Percentiles rank a stretch among this genome's conserved stretches.
Conservation (phyloP, 2,888 invertebrate genomes). For the Lasioglossum leucozonium region DNA sequence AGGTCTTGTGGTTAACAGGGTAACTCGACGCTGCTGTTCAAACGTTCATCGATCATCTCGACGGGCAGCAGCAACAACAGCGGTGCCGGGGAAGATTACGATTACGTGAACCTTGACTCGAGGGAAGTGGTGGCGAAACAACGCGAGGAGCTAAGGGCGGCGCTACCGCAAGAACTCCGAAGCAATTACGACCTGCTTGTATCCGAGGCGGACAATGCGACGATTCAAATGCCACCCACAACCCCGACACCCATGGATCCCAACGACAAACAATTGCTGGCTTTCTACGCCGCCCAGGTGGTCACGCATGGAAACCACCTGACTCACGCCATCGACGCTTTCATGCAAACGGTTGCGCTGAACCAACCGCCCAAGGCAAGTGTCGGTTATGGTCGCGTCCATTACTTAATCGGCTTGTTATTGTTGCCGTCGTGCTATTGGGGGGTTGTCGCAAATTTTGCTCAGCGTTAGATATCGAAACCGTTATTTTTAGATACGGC, state of each 20-base stretch:
- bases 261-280: constrained; percentile 93
- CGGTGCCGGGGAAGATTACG: constrained; percentile 94
- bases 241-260: constrained; percentile 87
- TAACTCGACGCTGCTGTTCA: constrained; percentile 92
- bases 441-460: neutral
- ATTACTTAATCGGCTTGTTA: neutral
- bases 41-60: constrained; percentile 85
- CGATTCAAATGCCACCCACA: constrained; percentile 82
- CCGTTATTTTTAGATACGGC: neutral
- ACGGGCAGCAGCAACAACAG: constrained; percentile 84
- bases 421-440: neutral
- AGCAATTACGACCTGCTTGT: constrained; percentile 91
- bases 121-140: constrained; percentile 90
- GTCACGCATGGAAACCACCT: constrained; percentile 94
- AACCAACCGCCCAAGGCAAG: constrained; percentile 95
- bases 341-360: constrained; percentile 95
- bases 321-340: constrained; percentile 95
- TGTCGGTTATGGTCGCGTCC: constrained; percentile 2
- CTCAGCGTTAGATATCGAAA: neutral
- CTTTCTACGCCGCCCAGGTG: constrained; percentile 95
- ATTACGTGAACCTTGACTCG: constrained; percentile 94
- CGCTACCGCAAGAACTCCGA: constrained; percentile 90
- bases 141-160: constrained; percentile 90
- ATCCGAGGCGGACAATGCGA: constrained; percentile 89
- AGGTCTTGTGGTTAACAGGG: constrained; percentile 85